Evolutionary conservation across 64 coral and sea anemone genomes (phyloP).

Genomic region (Dendronephthya gigantea): DNA sequence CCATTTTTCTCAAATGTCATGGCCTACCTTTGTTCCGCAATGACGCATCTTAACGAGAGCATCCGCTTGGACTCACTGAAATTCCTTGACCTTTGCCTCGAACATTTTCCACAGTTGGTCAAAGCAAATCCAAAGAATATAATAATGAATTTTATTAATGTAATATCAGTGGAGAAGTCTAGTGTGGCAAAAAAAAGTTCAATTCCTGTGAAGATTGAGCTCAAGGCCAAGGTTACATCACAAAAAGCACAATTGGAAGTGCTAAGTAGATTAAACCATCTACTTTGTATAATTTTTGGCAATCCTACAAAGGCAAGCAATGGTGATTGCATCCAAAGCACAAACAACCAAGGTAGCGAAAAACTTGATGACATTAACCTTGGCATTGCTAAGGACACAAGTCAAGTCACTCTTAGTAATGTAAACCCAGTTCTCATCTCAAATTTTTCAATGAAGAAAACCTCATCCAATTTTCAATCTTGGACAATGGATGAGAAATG

Average conservation of each 20-base stretch:
- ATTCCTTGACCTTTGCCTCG: conserved; percentile 64
- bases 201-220: conserved; percentile 18
- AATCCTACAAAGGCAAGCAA: neutral
- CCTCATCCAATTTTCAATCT: neutral
- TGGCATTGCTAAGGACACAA: neutral
- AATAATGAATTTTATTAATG: conserved; percentile 53
- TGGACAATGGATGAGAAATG: conserved; percentile 12
- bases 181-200: neutral
- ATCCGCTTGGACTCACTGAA: conserved; percentile 68
- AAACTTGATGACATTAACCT: no score
- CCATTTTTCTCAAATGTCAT: conserved; percentile 61
- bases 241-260: conserved; percentile 59
- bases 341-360: no score
- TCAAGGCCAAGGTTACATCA: conserved; percentile 63
- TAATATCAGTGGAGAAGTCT: conserved; percentile 52
- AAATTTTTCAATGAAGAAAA: neutral
- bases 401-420: neutral
- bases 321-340: neutral
- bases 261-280: conserved; percentile 49
- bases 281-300: conserved; percentile 40
- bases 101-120: conserved; percentile 54
- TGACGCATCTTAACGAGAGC: conserved; percentile 81
- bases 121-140: conserved; percentile 44
- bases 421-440: neutral
- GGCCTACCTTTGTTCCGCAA: conserved; percentile 80